phyloP scores from a whole-genome alignment of 2,888 invertebrate species.

The Invenusta paracnida region DNA sequence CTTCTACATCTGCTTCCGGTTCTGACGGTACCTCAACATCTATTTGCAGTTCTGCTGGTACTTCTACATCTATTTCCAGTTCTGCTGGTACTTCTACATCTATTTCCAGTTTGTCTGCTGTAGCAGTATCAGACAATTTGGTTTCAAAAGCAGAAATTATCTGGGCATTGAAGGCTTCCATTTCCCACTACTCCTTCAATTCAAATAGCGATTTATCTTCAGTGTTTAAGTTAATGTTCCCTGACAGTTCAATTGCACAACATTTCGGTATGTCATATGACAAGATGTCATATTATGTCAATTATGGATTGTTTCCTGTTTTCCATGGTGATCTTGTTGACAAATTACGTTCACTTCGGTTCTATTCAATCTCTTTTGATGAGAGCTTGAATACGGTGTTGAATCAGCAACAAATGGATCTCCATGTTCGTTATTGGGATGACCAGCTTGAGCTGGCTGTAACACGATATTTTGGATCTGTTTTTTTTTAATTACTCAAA shows the following conservation, averaged over 20 bases:
- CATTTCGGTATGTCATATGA: background rate
- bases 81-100: background rate
- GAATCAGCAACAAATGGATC: background rate
- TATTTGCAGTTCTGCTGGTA: background rate
- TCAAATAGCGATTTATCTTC: background rate
- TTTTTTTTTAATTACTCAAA: no score
- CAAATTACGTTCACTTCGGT: background rate
- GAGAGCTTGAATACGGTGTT: background rate
- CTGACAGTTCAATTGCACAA: constrained; percentile 1
- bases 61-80: background rate
- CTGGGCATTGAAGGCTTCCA: background rate
- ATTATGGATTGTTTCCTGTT: background rate
- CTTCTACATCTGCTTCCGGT: background rate
- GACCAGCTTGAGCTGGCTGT: background rate
- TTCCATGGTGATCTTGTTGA: background rate
- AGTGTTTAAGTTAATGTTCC: constrained; percentile 15
- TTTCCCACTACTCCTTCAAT: background rate
- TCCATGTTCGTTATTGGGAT: background rate
- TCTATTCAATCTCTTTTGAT: background rate
- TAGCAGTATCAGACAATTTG: background rate
- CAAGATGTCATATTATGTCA: background rate
- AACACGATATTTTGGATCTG: background rate
- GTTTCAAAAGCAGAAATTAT: background rate
- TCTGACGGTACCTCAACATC: background rate
- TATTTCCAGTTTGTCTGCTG: background rate